Conservation (phyloP, 2,888 invertebrate species). For the Protonemura montana region DNA sequence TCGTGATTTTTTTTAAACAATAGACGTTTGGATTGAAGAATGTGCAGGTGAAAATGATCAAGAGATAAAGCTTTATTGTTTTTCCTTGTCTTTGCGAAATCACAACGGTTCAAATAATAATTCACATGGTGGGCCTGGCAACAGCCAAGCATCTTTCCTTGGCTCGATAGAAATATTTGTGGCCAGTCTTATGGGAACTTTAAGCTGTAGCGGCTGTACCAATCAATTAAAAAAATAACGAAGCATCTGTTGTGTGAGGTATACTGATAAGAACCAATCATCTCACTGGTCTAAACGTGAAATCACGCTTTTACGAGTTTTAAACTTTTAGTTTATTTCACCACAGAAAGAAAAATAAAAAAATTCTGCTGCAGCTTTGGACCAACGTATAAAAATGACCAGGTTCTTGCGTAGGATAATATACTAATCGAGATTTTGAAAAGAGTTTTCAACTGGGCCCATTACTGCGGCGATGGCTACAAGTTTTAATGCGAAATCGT, state of each 20-base stretch:
- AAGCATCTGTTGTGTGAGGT: too few relatives aligned
- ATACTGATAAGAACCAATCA: too few relatives aligned
- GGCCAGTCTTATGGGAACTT: too few relatives aligned
- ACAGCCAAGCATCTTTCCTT: too few relatives aligned
- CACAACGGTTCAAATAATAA: background rate
- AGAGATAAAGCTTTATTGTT: background rate
- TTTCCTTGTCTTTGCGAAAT: background rate
- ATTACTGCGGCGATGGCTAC: background rate
- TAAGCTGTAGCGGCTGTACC: too few relatives aligned
- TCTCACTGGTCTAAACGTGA: too few relatives aligned
- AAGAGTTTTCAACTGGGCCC: background rate
- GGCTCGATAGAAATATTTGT: too few relatives aligned
- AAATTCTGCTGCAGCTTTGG: too few relatives aligned
- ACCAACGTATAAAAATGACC: background rate
- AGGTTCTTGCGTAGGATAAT: background rate
- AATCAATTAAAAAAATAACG: too few relatives aligned
- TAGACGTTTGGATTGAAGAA: background rate
- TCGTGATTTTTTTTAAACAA: conserved; percentile 5
- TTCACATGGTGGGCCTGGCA: background rate
- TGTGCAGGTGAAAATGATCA: background rate
- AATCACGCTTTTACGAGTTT: too few relatives aligned
- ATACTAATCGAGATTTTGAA: background rate
- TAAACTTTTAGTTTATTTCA: too few relatives aligned
- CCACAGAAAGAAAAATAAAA: too few relatives aligned
- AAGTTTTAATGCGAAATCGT: background rate